phyloP scores from a whole-genome alignment of 2,888 invertebrate species.

The Spisula solida region DNA sequence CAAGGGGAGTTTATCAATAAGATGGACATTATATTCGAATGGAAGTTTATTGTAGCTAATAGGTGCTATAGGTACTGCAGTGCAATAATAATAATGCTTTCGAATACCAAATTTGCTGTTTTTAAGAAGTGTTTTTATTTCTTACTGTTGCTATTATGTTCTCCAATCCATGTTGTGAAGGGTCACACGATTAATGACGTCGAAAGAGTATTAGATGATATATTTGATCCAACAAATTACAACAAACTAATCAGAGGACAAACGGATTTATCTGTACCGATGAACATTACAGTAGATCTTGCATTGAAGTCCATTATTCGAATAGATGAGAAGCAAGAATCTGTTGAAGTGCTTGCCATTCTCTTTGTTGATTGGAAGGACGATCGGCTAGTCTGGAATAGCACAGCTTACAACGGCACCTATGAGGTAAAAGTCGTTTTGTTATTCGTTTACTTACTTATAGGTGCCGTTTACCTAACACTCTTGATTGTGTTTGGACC shows the following conservation, averaged over 20 bases:
- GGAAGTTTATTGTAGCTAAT: no score
- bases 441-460: not conserved
- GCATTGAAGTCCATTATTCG: not conserved
- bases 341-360: constrained; percentile 35
- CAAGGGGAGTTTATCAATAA: no score
- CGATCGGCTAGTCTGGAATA: constrained; percentile 45
- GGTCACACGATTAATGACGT: constrained; percentile 30
- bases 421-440: not conserved
- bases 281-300: constrained; percentile 35
- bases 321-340: constrained; percentile 45
- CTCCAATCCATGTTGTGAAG: not conserved
- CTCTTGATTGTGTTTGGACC: not conserved
- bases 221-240: constrained; percentile 24
- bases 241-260: constrained; percentile 47
- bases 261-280: constrained; percentile 12
- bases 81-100: no score
- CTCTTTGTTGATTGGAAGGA: constrained; percentile 46
- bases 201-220: constrained; percentile 12
- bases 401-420: constrained; percentile 31
- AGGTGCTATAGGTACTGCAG: no score
- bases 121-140: not conserved
- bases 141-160: not conserved
- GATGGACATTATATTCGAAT: no score
- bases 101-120: no score
- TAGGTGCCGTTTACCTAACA: not conserved